Base-by-base conservation (phyloP, 2,888 invertebrate species). In the Drosophila pegasa region DNA sequence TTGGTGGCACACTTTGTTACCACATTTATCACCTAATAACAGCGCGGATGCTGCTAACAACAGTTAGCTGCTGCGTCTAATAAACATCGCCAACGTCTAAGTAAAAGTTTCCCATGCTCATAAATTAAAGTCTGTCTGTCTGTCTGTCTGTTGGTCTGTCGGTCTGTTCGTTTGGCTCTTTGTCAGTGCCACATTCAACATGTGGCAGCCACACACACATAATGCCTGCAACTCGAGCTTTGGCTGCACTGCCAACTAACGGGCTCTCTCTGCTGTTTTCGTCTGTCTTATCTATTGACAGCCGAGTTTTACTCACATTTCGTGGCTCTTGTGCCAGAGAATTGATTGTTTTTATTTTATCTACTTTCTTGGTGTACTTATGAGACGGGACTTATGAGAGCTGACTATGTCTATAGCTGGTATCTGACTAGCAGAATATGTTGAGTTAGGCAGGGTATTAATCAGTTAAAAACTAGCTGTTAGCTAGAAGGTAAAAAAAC, bases 51-150 rank as follows among this genome's bases (percentile, higher is more conserved):
- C 33, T 45, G 70, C 33, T 40, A 65, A 48, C 54, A 52, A 66
- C 71, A 54, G 71, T 71, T 66, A 61, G 40, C 31, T n/a, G 56
- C 12, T 27, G 31, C 56, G 41, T 45, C 48, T 35, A 31, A 66
- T 45, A 52, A 65, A 51, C n/a, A 40, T 8, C 22, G 43, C 38
- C 59, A 27, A 60, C 68, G 25, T 37, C 50, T 10, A 41, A 61
- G 56, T 65, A 57, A 61, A 71, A 77, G 68, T 75, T 68, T 47
- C 45, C 57, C 64, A 55, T 52, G 75, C 57, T 48, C 75, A 55
- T 58, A 38, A 61, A 55, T 59, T 43, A 18, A 40, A 29, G n/a
- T 25, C 43, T 8, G 16, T 35, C 33, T 16, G 25, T 25, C 25
- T 25, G 6, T 25, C 25, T 25, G 6, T 25, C n/a, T n/a, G n/a